Evolutionary conservation across 2,797 vertebrate genomes (phyloP).

Genomic region (Erethizon dorsatum): DNA sequence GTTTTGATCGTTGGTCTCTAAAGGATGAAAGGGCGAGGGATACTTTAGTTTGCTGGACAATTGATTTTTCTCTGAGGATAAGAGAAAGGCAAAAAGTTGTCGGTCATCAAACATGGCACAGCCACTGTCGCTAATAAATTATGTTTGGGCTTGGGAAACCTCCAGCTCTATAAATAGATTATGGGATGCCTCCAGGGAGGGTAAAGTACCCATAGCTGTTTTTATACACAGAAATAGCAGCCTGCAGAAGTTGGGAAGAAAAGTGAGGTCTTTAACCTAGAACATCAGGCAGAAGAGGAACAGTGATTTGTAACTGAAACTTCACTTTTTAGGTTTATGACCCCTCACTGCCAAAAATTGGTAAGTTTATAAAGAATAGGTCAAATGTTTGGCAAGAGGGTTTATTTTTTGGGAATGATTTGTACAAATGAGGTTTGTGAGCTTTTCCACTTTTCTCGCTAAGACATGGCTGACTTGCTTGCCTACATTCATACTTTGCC

Average conservation of each 20-base stretch:
- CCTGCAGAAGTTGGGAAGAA: background rate
- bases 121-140: conserved; percentile 80
- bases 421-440: conserved; percentile 33
- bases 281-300: conserved; percentile 30
- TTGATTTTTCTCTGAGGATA: conserved; percentile 74
- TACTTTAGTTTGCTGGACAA: conserved; percentile 66
- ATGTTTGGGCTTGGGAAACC: conserved; percentile 80
- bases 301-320: conserved; percentile 15
- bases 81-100: conserved; percentile 79
- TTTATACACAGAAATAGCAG: conserved; percentile 81
- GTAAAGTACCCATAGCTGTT: conserved; percentile 47
- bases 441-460: background rate
- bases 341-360: background rate
- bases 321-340: conserved; percentile 51
- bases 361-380: conserved; percentile 61
- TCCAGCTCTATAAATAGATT: conserved; percentile 87
- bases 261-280: background rate
- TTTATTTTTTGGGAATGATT: conserved; percentile 20
- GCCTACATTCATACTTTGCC: background rate
- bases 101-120: conserved; percentile 78
- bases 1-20: conserved; percentile 57
- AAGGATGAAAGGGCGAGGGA: conserved; percentile 62
- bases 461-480: background rate
- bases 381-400: conserved; percentile 50
- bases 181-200: conserved; percentile 82